Percentiles rank a stretch among this genome's conserved stretches.
Conservation (phyloP, 2,113 vertebrate genomes). For the Puma concolor region DNA sequence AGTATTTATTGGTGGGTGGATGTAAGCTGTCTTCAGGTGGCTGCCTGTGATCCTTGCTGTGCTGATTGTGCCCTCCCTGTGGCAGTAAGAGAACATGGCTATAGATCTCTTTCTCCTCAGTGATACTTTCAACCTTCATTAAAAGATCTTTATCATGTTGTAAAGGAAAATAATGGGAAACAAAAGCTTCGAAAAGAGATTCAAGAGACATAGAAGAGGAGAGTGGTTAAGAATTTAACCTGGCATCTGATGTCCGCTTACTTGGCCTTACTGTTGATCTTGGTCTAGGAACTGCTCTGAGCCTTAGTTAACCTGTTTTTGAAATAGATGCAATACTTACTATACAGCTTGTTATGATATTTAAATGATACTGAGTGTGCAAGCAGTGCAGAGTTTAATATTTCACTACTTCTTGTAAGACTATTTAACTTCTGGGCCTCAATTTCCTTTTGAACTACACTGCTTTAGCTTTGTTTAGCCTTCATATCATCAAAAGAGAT, state of each 20-base stretch:
- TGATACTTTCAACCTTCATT: background rate
- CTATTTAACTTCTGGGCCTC: background rate
- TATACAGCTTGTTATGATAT: background rate
- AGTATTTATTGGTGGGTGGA: background rate
- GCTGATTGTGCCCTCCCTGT: background rate
- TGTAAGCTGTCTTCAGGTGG: background rate
- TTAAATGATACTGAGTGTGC: background rate
- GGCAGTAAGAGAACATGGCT: background rate
- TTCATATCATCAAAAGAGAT: background rate
- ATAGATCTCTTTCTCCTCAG: background rate
- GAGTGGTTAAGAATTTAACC: background rate
- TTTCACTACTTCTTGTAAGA: background rate
- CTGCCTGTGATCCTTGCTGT: background rate
- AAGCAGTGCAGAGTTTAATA: background rate
- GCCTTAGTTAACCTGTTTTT: constrained; percentile 25
- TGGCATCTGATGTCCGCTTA: background rate
- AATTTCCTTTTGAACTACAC: background rate
- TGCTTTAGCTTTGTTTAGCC: background rate
- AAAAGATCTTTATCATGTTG: background rate
- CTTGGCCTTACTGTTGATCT: background rate
- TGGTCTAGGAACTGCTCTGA: background rate
- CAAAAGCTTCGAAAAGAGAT: background rate
- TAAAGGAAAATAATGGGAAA: background rate
- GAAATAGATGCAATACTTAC: background rate
- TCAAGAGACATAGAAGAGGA: background rate